Conservation (phyloP, 2,113 vertebrate species). For the Nansenia antarctica region DNA sequence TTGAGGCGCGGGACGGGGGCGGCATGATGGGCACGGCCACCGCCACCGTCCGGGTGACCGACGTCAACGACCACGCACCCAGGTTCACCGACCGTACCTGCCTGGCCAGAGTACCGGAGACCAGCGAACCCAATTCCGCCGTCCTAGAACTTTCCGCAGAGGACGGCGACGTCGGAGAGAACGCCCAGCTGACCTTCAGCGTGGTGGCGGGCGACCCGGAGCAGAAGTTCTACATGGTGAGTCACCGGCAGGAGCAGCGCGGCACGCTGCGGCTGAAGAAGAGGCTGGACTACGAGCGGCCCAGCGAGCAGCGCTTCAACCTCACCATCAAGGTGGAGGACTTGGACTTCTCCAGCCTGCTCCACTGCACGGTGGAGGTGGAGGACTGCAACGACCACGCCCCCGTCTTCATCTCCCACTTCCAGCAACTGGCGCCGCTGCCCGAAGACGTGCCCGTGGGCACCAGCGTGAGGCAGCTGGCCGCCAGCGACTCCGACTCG, state of each 20-base stretch:
- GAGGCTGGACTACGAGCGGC: conserved; percentile 83
- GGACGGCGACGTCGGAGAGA: conserved; percentile 81
- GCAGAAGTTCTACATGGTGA: conserved; percentile 86
- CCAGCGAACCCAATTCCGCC: conserved; percentile 73
- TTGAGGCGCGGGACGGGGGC: conserved; percentile 87
- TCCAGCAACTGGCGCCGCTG: conserved; percentile 74
- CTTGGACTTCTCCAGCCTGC: conserved; percentile 79
- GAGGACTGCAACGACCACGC: conserved; percentile 88
- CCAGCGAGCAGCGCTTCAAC: conserved; percentile 84
- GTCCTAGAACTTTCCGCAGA: conserved; percentile 78
- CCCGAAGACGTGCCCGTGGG: conserved; percentile 80
- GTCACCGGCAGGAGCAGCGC: conserved; percentile 74
- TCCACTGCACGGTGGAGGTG: conserved; percentile 83
- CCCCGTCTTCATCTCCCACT: conserved; percentile 82
- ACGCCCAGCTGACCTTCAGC: conserved; percentile 82
- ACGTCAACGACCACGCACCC: conserved; percentile 84
- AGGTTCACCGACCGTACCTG: conserved; percentile 78
- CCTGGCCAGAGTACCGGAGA: conserved; percentile 76
- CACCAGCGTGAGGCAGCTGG: conserved; percentile 77
- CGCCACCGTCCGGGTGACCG: conserved; percentile 79
- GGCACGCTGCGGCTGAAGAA: conserved; percentile 83
- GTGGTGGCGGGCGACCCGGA: conserved; percentile 84
- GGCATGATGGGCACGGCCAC: conserved; percentile 84
- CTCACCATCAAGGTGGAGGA: conserved; percentile 85
- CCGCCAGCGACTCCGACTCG: conserved; percentile 84